phyloP scores from a whole-genome alignment of 2,113 vertebrate species.

The Willisornis vidua region DNA sequence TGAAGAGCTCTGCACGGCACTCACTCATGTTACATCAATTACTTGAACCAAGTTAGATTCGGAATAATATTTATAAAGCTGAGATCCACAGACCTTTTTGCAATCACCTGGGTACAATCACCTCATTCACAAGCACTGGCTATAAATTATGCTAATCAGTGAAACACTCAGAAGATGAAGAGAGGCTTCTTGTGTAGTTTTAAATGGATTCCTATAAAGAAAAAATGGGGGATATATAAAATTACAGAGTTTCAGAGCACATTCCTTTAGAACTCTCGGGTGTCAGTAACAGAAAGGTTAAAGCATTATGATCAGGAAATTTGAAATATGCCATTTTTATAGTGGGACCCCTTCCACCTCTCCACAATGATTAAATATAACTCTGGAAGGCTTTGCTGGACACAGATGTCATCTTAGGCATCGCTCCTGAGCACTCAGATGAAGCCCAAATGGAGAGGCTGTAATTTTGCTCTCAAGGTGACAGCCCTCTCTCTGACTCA shows the following conservation, averaged over 20 bases:
- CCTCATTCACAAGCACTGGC: slow-evolving; percentile 19
- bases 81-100: slow-evolving; percentile 3
- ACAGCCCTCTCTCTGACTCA: not conserved
- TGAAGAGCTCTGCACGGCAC: not conserved
- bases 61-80: slow-evolving; percentile 47
- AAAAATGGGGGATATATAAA: not conserved
- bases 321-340: not conserved
- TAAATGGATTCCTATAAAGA: not conserved
- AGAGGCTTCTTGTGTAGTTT: not conserved
- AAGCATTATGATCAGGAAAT: not conserved
- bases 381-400: not conserved
- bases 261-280: not conserved
- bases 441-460: not conserved
- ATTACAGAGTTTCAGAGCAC: not conserved
- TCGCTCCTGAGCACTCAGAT: not conserved
- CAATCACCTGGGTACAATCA: slow-evolving; percentile 49
- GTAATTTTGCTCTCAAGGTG: not conserved
- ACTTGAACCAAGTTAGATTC: slow-evolving; percentile 33
- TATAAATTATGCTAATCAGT: slow-evolving; percentile 23
- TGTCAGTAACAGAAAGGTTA: not conserved
- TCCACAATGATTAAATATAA: not conserved
- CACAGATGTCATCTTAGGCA: not conserved
- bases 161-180: slow-evolving; percentile 12
- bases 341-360: not conserved
- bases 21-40: slow-evolving; percentile 36